Conservation (phyloP, 30 jellyfish, hydroid and myxozoan genomes). For the Pseudorhiza aurosa region DNA sequence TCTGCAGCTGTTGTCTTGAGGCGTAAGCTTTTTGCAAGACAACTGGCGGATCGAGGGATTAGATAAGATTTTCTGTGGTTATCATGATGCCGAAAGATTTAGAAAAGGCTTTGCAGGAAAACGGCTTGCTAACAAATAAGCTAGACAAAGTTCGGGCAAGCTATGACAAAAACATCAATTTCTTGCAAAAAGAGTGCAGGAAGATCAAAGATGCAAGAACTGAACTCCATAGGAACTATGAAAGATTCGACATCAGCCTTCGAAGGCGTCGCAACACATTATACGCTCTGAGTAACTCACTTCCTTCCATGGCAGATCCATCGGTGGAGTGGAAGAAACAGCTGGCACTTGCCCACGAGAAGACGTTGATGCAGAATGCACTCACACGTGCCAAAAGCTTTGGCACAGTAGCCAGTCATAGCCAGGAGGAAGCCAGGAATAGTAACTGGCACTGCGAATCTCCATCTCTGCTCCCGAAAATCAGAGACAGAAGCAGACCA, state of each 20-base stretch:
- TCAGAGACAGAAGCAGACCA: background rate
- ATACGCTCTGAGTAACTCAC: background rate
- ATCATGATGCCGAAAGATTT: too few relatives aligned
- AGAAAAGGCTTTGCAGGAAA: background rate
- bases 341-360: background rate
- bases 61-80: too few relatives aligned
- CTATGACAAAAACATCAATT: background rate
- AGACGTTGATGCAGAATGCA: background rate
- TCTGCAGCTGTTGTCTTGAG: too few relatives aligned
- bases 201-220: background rate
- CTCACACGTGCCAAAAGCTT: constrained; percentile 1
- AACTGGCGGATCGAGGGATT: too few relatives aligned
- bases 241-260: background rate
- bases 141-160: background rate
- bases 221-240: background rate
- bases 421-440: background rate
- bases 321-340: too few relatives aligned
- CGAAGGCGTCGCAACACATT: background rate
- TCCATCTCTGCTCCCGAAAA: background rate
- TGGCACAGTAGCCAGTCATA: background rate
- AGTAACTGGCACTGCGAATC: background rate
- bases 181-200: background rate
- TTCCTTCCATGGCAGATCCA: background rate
- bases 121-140: background rate
- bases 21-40: too few relatives aligned